These are phyloP conservation scores for Gulo gulo DNA, from an alignment of 2,113 vertebrate genomes.

Conservation along the genomic window DNA sequence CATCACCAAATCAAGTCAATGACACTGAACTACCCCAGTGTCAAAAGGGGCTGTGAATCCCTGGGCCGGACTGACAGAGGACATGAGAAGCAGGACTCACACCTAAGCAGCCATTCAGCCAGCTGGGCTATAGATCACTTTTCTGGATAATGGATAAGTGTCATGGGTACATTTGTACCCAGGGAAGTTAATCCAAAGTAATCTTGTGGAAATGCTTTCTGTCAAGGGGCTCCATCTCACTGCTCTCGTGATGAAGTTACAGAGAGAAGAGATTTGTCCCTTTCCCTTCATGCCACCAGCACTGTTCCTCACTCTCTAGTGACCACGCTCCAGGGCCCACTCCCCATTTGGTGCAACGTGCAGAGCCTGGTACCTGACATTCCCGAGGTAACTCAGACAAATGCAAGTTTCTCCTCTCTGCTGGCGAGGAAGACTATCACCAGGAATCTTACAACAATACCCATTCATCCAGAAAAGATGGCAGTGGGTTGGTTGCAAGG, in stretches of 20 bases:
- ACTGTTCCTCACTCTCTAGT: background rate
- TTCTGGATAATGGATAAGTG: background rate
- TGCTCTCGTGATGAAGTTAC: background rate
- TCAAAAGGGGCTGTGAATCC: background rate
- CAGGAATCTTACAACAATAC: background rate
- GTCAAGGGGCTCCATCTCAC: background rate
- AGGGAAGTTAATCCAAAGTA: background rate
- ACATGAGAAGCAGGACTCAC: slow-evolving; percentile 31
- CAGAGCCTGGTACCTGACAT: background rate
- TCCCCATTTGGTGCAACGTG: fast-evolving
- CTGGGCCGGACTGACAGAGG: background rate
- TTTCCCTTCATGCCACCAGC: background rate
- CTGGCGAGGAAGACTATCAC: slow-evolving; percentile 2
- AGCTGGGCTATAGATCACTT: background rate
- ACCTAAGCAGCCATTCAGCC: background rate
- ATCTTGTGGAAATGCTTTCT: slow-evolving; percentile 21
- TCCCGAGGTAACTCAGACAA: background rate
- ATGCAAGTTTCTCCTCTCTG: background rate
- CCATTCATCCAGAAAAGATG: background rate
- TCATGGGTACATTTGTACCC: background rate
- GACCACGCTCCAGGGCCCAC: background rate
- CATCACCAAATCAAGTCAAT: background rate
- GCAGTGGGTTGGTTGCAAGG: background rate
- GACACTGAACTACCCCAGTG: background rate
- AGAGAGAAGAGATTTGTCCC: background rate